A percentile compares a stretch with the other conserved stretches of the same genome.
phyloP scores from a whole-genome alignment of 2,113 vertebrate species.

The Echinops telfairi region DNA sequence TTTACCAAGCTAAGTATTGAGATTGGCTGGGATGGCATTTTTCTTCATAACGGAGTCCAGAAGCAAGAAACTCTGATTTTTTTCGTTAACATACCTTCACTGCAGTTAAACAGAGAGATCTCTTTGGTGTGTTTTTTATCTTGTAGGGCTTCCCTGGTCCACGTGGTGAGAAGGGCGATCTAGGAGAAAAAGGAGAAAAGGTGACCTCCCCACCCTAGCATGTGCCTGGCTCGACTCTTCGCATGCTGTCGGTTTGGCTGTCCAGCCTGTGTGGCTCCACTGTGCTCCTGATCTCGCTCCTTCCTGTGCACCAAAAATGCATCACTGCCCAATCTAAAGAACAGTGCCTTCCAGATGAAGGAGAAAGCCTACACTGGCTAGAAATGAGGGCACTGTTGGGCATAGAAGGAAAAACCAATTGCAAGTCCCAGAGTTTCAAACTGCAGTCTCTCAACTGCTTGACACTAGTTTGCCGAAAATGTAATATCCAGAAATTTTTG shows the following conservation, averaged over 20 bases:
- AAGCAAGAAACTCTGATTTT: constrained; percentile 62
- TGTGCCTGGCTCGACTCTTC: constrained; percentile 72
- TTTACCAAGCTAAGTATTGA: not conserved
- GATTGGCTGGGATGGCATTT: not conserved
- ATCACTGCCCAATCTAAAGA: constrained; percentile 44
- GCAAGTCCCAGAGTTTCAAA: not conserved
- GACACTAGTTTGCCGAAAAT: not conserved
- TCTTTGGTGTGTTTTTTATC: constrained; percentile 86
- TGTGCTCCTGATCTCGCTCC: constrained; percentile 51
- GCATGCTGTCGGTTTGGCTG: constrained; percentile 72
- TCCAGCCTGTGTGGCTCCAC: constrained; percentile 48
- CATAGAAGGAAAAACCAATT: not conserved
- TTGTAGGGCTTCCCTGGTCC: constrained; percentile 96
- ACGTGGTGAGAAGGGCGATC: constrained; percentile 97
- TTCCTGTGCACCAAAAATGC: constrained; percentile 86
- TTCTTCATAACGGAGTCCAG: not conserved
- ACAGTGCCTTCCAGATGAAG: constrained; percentile 21
- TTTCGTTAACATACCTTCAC: constrained; percentile 28
- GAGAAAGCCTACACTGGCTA: not conserved
- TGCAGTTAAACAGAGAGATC: constrained; percentile 60
- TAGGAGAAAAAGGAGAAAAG: constrained; percentile 99
- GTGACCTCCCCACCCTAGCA: constrained; percentile 88
- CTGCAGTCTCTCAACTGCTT: constrained; percentile 14
- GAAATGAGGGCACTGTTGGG: not conserved
- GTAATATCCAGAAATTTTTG: not conserved